Conservation (phyloP, 2,113 vertebrate species). For the Dryoscopus gambensis region DNA sequence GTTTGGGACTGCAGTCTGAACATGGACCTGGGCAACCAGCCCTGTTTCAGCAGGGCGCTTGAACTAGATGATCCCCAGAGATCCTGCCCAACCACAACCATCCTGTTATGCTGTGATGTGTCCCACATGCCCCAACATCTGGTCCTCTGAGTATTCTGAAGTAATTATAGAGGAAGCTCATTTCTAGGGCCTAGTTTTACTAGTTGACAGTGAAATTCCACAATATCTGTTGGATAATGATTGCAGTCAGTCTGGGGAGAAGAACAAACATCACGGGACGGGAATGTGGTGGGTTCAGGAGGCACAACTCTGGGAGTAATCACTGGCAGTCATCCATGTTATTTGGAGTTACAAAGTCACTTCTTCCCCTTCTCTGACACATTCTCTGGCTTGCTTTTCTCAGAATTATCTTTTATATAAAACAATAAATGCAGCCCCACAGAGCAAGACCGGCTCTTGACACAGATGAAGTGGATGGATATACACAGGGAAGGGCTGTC, state of each 20-base stretch:
- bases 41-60: neutral
- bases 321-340: neutral
- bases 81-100: neutral
- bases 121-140: neutral
- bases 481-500: rapidly evolving
- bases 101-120: neutral
- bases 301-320: slow-evolving; percentile 24
- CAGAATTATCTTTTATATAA: neutral
- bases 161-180: neutral
- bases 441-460: neutral
- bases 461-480: neutral
- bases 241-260: neutral
- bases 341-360: neutral
- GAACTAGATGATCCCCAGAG: neutral
- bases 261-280: neutral
- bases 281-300: neutral
- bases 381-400: neutral
- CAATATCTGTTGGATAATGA: neutral
- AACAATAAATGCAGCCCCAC: neutral
- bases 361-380: neutral
- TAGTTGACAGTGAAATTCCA: neutral
- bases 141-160: neutral
- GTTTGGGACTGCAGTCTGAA: neutral
- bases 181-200: neutral
- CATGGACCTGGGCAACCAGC: neutral